phyloP scores from a whole-genome alignment of 1,140 invertebrate species.

The Orussus abietinus region DNA sequence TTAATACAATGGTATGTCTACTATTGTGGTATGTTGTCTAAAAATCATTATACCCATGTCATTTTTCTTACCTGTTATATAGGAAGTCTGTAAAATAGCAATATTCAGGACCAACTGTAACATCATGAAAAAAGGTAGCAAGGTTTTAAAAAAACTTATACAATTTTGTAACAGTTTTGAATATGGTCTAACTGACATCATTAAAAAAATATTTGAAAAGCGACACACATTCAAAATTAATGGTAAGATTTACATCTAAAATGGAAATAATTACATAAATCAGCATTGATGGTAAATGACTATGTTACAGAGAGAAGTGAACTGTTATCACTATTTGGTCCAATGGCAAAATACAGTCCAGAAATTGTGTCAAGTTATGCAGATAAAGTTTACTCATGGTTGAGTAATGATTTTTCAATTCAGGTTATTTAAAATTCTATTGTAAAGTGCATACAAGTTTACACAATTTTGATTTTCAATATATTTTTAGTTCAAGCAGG shows the following conservation, averaged over 20 bases:
- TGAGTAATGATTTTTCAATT: slow-evolving; percentile 17
- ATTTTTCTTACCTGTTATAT: slow-evolving; percentile 11
- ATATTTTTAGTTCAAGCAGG: slow-evolving; percentile 14
- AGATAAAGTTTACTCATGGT: slow-evolving; percentile 13
- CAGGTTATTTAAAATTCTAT: slow-evolving; percentile 16
- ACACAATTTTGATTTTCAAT: slow-evolving; percentile 4
- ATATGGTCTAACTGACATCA: slow-evolving; percentile 15
- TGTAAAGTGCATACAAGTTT: slow-evolving; percentile 2
- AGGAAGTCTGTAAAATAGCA: slow-evolving; percentile 26
- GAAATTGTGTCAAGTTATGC: slow-evolving; percentile 7
- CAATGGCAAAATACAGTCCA: slow-evolving; percentile 21
- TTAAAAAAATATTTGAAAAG: slow-evolving; percentile 2
- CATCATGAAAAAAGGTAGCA: slow-evolving; percentile 21
- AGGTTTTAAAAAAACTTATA: slow-evolving; percentile 27
- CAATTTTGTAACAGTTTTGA: slow-evolving; percentile 20
- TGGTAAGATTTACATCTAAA: slow-evolving; percentile 11
- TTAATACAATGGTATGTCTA: slow-evolving; percentile 23
- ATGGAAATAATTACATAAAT: slow-evolving; percentile 5
- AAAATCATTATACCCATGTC: background rate
- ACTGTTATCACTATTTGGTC: slow-evolving; percentile 15
- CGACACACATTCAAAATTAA: background rate
- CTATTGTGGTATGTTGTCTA: slow-evolving; percentile 2
- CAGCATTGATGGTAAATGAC: background rate
- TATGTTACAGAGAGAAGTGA: slow-evolving; percentile 17
- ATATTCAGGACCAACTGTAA: slow-evolving; percentile 13